These are phyloP conservation scores for Neogobius melanostomus DNA, from an alignment of 2,113 vertebrate species.

Conservation along the genomic window DNA sequence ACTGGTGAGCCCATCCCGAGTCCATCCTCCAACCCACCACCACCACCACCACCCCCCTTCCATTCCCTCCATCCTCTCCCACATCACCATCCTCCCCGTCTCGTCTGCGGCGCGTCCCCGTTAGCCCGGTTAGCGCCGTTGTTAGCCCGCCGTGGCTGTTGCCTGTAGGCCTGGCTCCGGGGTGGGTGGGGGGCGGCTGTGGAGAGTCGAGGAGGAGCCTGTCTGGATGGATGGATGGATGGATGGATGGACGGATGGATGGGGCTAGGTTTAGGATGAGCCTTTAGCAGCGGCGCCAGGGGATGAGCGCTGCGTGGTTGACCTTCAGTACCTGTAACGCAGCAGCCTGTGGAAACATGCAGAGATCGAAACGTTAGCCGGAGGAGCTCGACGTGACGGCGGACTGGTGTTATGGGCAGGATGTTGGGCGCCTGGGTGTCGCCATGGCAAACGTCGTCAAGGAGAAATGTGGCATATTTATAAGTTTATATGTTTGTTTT, in stretches of 20 bases:
- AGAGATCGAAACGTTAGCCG: neutral
- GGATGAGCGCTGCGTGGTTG: neutral
- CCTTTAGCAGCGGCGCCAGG: neutral
- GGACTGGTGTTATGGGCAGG: too few relatives aligned
- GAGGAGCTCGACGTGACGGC: too few relatives aligned
- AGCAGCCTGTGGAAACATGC: neutral
- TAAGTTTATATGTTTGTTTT: too few relatives aligned
- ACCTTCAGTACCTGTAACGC: slow-evolving; percentile 1
- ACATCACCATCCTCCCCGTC: slow-evolving; percentile 19
- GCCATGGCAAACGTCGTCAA: too few relatives aligned
- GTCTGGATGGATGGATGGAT: neutral
- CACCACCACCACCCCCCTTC: slow-evolving; percentile 17
- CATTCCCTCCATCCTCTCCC: slow-evolving; percentile 4
- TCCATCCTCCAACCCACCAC: slow-evolving; percentile 34
- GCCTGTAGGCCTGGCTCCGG: neutral
- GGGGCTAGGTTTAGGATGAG: neutral
- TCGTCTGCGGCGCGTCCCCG: neutral
- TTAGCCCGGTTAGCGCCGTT: neutral
- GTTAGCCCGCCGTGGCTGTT: neutral
- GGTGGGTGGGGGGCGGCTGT: neutral
- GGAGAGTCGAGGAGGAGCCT: neutral
- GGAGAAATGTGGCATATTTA: too few relatives aligned
- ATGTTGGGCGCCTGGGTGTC: too few relatives aligned
- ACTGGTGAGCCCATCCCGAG: slow-evolving; percentile 63
- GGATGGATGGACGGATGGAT: neutral